Evolutionary conservation across 2,113 vertebrate species (phyloP).

Genomic region (Siniperca chuatsi): DNA sequence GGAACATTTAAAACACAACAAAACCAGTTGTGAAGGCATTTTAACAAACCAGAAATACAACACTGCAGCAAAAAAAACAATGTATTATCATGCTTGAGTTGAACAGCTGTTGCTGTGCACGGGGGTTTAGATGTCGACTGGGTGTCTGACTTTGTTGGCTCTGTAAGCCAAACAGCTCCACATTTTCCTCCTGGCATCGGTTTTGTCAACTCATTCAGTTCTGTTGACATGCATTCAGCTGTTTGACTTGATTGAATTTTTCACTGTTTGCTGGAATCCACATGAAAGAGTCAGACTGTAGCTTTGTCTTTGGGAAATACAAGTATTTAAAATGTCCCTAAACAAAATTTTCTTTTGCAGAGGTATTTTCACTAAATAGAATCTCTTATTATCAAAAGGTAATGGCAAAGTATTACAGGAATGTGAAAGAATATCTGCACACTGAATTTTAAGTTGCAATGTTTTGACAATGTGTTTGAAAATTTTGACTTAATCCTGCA

Average conservation of each 20-base stretch:
- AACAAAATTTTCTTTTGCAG: background rate
- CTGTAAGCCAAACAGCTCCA: conserved; percentile 17
- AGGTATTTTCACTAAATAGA: background rate
- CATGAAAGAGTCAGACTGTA: background rate
- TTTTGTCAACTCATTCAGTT: conserved; percentile 31
- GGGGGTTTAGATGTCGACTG: background rate
- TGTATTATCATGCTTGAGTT: background rate
- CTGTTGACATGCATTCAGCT: conserved; percentile 26
- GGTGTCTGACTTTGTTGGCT: conserved; percentile 20
- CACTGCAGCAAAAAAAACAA: background rate
- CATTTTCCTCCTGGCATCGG: conserved; percentile 27
- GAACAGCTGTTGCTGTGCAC: background rate
- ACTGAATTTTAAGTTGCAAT: background rate
- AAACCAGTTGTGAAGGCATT: background rate
- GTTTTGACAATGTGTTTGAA: background rate
- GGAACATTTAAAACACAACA: conserved; percentile 44
- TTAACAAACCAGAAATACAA: background rate
- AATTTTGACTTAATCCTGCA: background rate
- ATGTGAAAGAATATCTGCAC: background rate
- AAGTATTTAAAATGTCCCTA: background rate
- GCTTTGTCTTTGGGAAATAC: conserved; percentile 1
- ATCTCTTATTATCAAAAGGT: background rate
- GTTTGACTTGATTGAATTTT: conserved; percentile 23
- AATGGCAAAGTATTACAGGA: background rate
- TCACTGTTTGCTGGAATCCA: conserved; percentile 15